Evolutionary conservation across 2,113 vertebrate genomes (phyloP).

Genomic region (Psettodes erumei): DNA sequence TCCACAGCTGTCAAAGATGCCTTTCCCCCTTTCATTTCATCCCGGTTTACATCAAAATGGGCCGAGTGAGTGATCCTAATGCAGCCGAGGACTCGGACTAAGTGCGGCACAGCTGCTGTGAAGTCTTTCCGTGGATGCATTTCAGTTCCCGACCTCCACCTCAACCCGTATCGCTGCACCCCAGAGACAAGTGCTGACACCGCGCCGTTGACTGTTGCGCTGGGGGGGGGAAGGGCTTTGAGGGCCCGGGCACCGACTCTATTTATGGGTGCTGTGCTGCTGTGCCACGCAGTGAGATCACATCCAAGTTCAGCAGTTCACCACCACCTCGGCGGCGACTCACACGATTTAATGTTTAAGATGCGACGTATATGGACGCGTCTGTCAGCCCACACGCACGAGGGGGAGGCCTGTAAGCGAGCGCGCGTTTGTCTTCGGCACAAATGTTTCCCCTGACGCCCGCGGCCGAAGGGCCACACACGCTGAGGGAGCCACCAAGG

Average conservation of each 20-base stretch:
- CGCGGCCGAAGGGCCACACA: conserved; percentile 81
- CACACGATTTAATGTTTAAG: conserved; percentile 61
- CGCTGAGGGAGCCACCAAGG: conserved; percentile 64
- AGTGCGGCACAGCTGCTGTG: conserved; percentile 80
- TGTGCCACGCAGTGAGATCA: conserved; percentile 70
- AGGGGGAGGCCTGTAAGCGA: conserved; percentile 50
- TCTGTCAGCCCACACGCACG: conserved; percentile 68
- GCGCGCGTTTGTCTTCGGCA: conserved; percentile 70
- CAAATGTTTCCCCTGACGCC: conserved; percentile 76
- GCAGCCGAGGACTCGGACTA: conserved; percentile 49
- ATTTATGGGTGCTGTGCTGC: conserved; percentile 70
- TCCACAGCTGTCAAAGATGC: conserved; percentile 82
- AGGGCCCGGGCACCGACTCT: conserved; percentile 55
- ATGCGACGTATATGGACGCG: conserved; percentile 68
- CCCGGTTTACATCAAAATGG: conserved; percentile 74
- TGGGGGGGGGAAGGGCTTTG: conserved; percentile 30
- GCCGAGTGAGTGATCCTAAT: conserved; percentile 78
- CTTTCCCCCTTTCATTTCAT: conserved; percentile 74
- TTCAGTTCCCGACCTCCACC: conserved; percentile 75
- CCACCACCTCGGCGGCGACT: conserved; percentile 47
- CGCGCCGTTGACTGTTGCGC: conserved; percentile 63
- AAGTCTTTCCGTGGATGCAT: conserved; percentile 77
- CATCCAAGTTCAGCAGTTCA: conserved; percentile 85
- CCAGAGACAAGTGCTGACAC: conserved; percentile 70
- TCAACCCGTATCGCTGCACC: conserved; percentile 76